These are phyloP conservation scores for Lordiphosa mommai DNA, from an alignment of 1,140 invertebrate species.

Conservation along the genomic window DNA sequence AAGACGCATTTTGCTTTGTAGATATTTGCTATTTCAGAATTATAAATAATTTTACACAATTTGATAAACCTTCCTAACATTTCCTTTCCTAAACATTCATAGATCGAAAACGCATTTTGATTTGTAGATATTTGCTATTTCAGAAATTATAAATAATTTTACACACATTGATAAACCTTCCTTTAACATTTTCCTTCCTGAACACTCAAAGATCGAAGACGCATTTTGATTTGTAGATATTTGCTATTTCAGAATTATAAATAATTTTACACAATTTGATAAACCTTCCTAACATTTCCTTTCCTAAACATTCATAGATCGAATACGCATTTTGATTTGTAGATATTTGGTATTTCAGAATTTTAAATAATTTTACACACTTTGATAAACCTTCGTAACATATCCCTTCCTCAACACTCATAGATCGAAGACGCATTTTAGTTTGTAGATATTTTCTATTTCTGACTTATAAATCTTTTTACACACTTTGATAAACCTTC, in stretches of 20 bases:
- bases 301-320: neutral
- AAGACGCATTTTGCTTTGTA: no score
- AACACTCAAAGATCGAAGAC: no score
- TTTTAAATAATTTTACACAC: neutral
- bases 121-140: neutral
- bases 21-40: no score
- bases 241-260: neutral
- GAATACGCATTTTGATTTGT: neutral
- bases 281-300: neutral
- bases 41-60: neutral
- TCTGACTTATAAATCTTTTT: neutral
- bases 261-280: no score
- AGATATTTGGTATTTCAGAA: neutral
- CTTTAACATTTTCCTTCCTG: no score
- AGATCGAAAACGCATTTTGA: neutral
- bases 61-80: neutral
- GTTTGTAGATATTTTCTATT: neutral
- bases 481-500: neutral
- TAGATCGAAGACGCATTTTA: neutral
- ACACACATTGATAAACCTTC: neutral
- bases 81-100: neutral
- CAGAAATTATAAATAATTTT: neutral
- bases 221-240: neutral
- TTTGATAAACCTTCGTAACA: neutral
- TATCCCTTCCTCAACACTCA: neutral